Base-by-base conservation (phyloP, 2,797 vertebrate species). In the Amazona finschi region DNA sequence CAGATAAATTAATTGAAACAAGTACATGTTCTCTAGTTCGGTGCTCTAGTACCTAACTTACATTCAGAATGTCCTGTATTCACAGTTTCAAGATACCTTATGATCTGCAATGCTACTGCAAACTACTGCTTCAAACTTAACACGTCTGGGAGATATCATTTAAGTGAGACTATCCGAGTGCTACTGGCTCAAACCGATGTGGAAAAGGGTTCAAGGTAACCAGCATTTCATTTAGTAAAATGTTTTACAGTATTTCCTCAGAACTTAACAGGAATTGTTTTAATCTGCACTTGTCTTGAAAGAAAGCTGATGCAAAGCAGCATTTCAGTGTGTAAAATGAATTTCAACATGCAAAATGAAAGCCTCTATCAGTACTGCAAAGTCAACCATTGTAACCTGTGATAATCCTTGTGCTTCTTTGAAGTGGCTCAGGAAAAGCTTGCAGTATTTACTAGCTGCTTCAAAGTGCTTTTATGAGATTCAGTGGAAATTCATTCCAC, bases 1-100 rank as follows among this genome's bases (percentile, higher is more conserved):
- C 70, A 21, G 73, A 89, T 28, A 72, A 91, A 94, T 69, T 39
- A 94, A 79, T 2, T 72, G 73, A 81, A 94, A 64, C n/a, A 33
- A 87, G 72, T 52, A 49, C 31, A 44, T 4, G 66, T 85, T 92
- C 69, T 91, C 90, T 61, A 83, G 78, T 62, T 80, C 1, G 61
- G 60, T 85, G 75, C 71, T 85, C 60, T 81, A 94, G 82, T 91
- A 91, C 92, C 71, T 71, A 89, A 88, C 71, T 78, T 95, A 96
- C 94, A 95, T 96, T 97, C 94, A 97, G 93, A 89, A 78, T 58
- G 94, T 92, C 94, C 87, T 83, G 89, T 90, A 76, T 95, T 95
- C 94, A 94, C 94, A 96, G 96, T 90, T 96, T 96, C 79, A 81
- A 89, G 76, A 91, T 89, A 95, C 65, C 39, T 75, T 62, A 77